Evolutionary conservation across 2,113 vertebrate genomes (phyloP), one percentile per base, ranked within the genome.

Genomic region (Myxocyprinus asiaticus): DNA sequence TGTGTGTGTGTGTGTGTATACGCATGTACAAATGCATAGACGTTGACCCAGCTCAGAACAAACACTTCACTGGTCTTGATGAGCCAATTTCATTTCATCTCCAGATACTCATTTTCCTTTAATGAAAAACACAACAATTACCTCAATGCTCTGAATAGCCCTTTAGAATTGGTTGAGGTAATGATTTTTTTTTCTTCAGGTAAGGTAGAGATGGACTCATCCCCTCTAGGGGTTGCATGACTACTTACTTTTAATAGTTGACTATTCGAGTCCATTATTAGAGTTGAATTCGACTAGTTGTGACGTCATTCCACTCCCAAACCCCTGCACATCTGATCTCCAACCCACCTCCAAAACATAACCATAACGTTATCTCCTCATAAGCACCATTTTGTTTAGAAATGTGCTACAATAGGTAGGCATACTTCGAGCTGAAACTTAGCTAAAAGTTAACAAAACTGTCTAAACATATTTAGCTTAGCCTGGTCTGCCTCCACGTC

Each of bases 71-170:
- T 65, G 76, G 84, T 87, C 88, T 88, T 90, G 89, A 92, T 92
- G 87, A 91, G 90, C 86, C 91, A 86, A 93, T 93, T 93, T 93
- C 90, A 85, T 82, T 89, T 89, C 89, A 91, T 92, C 89, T 90
- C 85, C 86, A 84, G 91, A 89, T 92, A 87, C 89, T 92, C 91
- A 90, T 93, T 88, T 88, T 84, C 82, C 80, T 80, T 90, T 93
- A 92, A 94, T 93, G 92, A 93, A 93, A 94, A 93, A 91, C 88
- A 89, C 77, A 83, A 90, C 91, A 93, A 93, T 94, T 91, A 94
- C 93, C 88, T 86, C 89, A 89, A 88, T 85, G 88, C 86, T 78
- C 85, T 88, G 86, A 87, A 88, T 76, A 84, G 63, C 84, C 88
- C 77, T 87, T 85, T 81, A 33, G 86, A 78, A 33, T 84, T 78